phyloP scores from a whole-genome alignment of 2,797 vertebrate genomes.

The Aeoliscus strigatus region DNA sequence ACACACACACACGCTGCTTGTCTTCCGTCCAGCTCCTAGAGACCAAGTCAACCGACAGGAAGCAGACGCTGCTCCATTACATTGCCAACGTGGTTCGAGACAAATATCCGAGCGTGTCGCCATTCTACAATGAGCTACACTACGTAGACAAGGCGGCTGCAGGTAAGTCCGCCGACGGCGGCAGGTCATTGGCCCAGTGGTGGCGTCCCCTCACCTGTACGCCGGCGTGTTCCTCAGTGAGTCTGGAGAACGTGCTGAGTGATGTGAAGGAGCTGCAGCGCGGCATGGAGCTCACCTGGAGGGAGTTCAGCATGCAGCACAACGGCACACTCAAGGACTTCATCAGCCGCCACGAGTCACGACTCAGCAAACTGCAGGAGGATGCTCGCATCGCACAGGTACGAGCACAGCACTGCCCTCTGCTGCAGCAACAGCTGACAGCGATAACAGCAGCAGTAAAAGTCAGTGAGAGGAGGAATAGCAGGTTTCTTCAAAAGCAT shows the following conservation, averaged over 20 bases:
- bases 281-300: conserved; percentile 92
- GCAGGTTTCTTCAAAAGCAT: no score
- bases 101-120: conserved; percentile 89
- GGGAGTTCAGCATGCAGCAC: conserved; percentile 96
- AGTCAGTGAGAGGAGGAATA: no score
- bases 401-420: no score
- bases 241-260: conserved; percentile 92
- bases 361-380: conserved; percentile 94
- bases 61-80: conserved; percentile 92
- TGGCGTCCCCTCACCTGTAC: no score
- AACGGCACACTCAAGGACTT: conserved; percentile 94
- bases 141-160: conserved; percentile 97
- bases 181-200: no score
- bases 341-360: conserved; percentile 85
- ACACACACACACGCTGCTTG: no score
- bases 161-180: no score
- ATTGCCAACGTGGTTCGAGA: conserved; percentile 96
- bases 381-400: conserved; percentile 97
- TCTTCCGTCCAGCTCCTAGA: conserved; percentile 96
- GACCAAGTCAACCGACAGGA: conserved; percentile 96
- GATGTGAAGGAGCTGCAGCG: conserved; percentile 94
- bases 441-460: no score
- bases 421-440: no score
- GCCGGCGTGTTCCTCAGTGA: no score
- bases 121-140: conserved; percentile 95